Evolutionary conservation across 1,140 invertebrate species (phyloP), one percentile per base, ranked within the genome.

Genomic region (Macrobrachium nipponense): DNA sequence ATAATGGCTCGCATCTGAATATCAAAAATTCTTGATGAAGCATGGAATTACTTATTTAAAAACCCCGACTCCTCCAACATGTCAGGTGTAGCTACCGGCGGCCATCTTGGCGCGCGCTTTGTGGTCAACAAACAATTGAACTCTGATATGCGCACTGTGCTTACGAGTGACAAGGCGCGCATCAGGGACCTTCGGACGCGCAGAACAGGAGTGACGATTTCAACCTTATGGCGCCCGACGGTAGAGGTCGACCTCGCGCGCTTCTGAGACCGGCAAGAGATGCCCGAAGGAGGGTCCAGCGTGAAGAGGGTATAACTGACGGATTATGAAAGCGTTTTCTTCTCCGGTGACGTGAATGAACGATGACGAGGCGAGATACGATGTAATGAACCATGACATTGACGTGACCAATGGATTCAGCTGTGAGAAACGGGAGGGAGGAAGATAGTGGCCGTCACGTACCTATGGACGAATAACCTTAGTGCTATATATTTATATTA

Each of bases 111-210:
- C 62, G 82, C 62, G 66, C 60, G 51, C 82, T 85, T 78, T 85
- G 75, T 85, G 82, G 82, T 85, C 82, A 85, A 85, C 82, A 85
- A 85, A 85, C 82, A 85, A 85, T 85, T 85, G 82, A 85, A 70
- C 62, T 85, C 76, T 85, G 82, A 85, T 85, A 85, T 85, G 73
- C 75, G 82, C 82, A 85, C 82, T 85, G 82, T 85, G 75, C 60
- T 77, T 85, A 78, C 72, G 61, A 78, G 23, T 79, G 62, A 85
- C 61, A 68, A n/a, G 44, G 43, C 20, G 18, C 14, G 61, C 18
- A 60, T 43, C 15, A 78, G 58, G 43, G 82, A 11, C 82, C 43
- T 27, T 36, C 23, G 18, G 18, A 27, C 8, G 18, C 18, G 5
- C 17, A 0, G 18, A 23, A 0, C 43, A 43, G 8, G 23, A 59